Conservation (phyloP, 2,797 vertebrate genomes). For the Melanogrammus aeglefinus region DNA sequence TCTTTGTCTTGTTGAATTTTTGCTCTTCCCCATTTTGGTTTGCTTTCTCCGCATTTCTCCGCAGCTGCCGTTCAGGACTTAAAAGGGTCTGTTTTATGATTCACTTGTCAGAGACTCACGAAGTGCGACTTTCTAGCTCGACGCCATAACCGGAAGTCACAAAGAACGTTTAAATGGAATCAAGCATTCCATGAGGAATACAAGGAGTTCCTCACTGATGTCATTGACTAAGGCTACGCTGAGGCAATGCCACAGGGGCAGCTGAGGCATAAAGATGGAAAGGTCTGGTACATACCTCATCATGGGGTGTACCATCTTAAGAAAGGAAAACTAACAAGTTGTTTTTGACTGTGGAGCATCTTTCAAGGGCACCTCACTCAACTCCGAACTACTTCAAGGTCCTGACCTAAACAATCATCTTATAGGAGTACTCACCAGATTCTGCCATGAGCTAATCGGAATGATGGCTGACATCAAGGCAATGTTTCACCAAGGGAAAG, state of each 20-base stretch:
- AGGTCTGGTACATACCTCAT: conserved; percentile 1
- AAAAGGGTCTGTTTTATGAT: too few species aligned
- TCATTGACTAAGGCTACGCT: not conserved
- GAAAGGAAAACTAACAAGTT: not conserved
- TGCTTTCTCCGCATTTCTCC: too few species aligned
- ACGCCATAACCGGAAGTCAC: too few species aligned
- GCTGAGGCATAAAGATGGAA: not conserved
- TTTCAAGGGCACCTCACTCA: not conserved
- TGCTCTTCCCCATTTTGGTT: too few species aligned
- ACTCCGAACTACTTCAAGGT: too few species aligned
- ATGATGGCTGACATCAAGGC: not conserved
- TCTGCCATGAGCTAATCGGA: not conserved
- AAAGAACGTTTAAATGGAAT: not conserved
- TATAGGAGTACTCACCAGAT: not conserved
- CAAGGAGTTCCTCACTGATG: not conserved
- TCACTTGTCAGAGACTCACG: too few species aligned
- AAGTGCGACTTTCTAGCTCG: too few species aligned
- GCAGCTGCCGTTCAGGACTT: too few species aligned
- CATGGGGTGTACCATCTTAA: not conserved
- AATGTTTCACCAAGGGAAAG: not conserved
- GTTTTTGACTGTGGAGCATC: not conserved
- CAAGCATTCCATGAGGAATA: not conserved
- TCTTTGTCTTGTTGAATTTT: too few species aligned
- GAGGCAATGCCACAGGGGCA: conserved; percentile 2
- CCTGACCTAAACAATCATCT: not conserved